Evolutionary conservation across 2,113 vertebrate genomes (phyloP), one percentile per base, ranked within the genome.

Genomic region (Dasyornis broadbenti): DNA sequence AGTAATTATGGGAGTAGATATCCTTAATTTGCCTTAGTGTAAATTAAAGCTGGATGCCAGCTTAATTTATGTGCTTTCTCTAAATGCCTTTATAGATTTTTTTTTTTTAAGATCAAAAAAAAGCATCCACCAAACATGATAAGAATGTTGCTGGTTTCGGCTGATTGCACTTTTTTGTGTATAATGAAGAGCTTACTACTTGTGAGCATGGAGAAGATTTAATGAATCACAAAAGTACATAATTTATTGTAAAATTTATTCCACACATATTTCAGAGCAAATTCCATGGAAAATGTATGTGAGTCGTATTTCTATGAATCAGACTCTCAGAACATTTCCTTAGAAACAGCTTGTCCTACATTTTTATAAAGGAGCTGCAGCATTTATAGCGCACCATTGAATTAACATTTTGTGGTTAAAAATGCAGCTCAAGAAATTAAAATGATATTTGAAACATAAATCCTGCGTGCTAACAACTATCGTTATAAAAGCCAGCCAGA

Each of bases 361-460:
- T 97, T 98, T 97, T 96, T 95, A 89, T 92, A 92, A 87, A 96
- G 84, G 85, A 95, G 81, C 92, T 95, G 39, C 82, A 96, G 94
- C 94, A 90, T 96, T 97, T 97, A 94, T 94, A 97, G 96, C 39
- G 40, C 93, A 92, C 97, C 87, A 66, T 79, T 96, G 97, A 98
- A 97, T 98, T 97, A 97, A 97, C 97, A 97, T 98, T 94, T 97
- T 97, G 97, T 97, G 97, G 97, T 97, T 97, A 96, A 97, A 96
- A 98, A 97, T 33, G 94, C 86, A 96, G 97, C 95, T 93, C 17
- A 17, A 98, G 97, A 98, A 98, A 98, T 98, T 98, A 97, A 98
- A 98, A 98, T 97, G 93, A 97, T 98, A 98, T 98, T 98, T 97
- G 97, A 98, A 97, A 98, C 98, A 98, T 98, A 98, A 98, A 98